Evolutionary conservation across 2,113 vertebrate species (phyloP), one percentile per base, ranked within the genome.

Genomic region (Deroptyus accipitrinus): DNA sequence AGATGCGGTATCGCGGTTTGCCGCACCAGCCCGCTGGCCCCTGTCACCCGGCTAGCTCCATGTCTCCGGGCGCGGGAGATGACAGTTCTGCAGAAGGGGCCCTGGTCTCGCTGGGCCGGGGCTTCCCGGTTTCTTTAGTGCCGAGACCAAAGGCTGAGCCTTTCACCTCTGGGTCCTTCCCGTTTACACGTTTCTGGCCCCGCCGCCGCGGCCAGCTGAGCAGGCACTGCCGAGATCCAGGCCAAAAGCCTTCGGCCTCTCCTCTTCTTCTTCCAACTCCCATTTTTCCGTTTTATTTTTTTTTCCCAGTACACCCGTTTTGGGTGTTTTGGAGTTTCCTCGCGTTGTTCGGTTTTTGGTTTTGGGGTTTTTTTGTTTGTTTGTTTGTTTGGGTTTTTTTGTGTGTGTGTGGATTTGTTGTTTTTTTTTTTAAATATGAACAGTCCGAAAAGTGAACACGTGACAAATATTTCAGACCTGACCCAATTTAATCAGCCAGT

Each of bases 401-500:
- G 8, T 83, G 19, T 20, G 46, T 6, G 10, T 0, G 46, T 17
- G 44, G 19, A n/a, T n/a, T n/a, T 30, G 57, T 33, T 2, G 35
- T 87, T 48, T 81, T 8, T 37, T 92, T 49, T 11, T 44, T 92
- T 27, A 76, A 81, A 70, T 48, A 62, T 28, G 39, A 83, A 14
- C 5, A 0, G 41, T 42, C n/a, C 5, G 18, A 55, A 37, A 83
- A 86, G 67, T 8, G 15, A 46, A 59, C 30, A 39, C 8, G 12
- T 28, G 67, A 28, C n/a, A 55, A 91, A 48, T 68, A 87, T 95
- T 94, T 91, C 64, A 81, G 59, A 94, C 86, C 75, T 54, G 80
- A 67, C 69, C 35, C 33, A 67, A 83, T 55, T 63, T 91, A 44
- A 88, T 86, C 89, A 66, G 69, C 80, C 62, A 13, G 79, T 97